Percentiles rank a stretch among this genome's conserved stretches.
Evolutionary conservation across 2,113 vertebrate genomes (phyloP).

Genomic region (Scomber japonicus): DNA sequence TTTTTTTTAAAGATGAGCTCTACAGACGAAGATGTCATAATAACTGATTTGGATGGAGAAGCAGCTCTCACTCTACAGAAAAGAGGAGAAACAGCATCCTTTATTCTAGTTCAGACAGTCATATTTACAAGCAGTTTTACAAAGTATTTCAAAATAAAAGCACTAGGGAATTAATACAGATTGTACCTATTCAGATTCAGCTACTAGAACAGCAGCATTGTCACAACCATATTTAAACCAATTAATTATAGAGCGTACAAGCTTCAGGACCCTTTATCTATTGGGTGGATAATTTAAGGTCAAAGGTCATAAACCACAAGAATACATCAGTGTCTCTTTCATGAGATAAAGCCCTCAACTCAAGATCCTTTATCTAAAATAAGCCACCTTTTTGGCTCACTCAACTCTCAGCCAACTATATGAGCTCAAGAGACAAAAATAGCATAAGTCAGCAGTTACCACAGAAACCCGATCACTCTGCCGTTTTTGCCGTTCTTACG

Average conservation of each 20-base stretch:
- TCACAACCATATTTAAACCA: not conserved
- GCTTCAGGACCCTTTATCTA: not conserved
- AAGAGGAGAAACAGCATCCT: no score
- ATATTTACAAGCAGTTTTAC: no score
- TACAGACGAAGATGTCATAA: not conserved
- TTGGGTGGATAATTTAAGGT: conserved; percentile 5
- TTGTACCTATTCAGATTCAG: no score
- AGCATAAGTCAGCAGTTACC: conserved; percentile 81
- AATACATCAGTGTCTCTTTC: not conserved
- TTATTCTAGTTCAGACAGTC: no score
- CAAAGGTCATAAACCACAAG: conserved; percentile 18
- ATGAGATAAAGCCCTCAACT: not conserved
- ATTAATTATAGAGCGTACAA: not conserved
- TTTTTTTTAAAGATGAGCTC: not conserved
- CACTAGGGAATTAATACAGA: no score
- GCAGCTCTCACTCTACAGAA: no score
- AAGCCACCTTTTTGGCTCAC: conserved; percentile 47
- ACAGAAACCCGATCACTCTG: conserved; percentile 76
- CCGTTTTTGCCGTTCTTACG: conserved; percentile 59
- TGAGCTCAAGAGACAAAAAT: conserved; percentile 73
- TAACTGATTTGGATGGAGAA: not conserved
- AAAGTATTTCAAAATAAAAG: no score
- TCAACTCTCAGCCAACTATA: conserved; percentile 34
- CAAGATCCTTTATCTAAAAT: conserved; percentile 36
- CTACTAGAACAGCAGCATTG: no score